Percentiles rank a stretch among this genome's conserved stretches.
phyloP scores from a whole-genome alignment of 2,113 vertebrate species.

The Pollachius pollachius region DNA sequence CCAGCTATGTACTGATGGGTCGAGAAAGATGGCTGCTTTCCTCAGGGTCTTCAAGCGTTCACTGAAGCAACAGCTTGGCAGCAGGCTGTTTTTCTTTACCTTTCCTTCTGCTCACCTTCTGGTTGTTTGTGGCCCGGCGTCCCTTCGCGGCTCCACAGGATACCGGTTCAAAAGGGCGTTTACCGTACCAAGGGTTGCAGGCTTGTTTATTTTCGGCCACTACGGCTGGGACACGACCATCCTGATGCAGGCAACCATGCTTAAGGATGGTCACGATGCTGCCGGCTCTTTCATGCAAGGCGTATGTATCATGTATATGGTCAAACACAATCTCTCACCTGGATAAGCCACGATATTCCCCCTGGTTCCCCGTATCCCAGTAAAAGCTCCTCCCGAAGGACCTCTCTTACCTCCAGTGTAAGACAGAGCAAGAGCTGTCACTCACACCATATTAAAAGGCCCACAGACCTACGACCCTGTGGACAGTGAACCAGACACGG shows the following conservation, averaged over 20 bases:
- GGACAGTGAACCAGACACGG: conserved; percentile 14
- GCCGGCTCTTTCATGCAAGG: neutral
- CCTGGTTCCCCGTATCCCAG: neutral
- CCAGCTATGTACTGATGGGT: conserved; percentile 39
- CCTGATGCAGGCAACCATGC: no score
- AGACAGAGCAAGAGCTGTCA: conserved; percentile 51
- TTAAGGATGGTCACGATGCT: no score
- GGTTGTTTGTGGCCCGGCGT: conserved; percentile 34
- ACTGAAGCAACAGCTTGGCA: conserved; percentile 59
- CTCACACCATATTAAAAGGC: conserved; percentile 21
- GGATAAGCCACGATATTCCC: neutral
- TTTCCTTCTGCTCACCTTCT: conserved; percentile 37
- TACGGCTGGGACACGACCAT: no score
- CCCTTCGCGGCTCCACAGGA: conserved; percentile 30
- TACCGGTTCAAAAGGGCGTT: conserved; percentile 25
- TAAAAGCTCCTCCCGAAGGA: conserved; percentile 6
- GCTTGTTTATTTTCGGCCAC: conserved; percentile 21
- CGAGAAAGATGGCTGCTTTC: conserved; percentile 35
- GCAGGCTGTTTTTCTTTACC: conserved; percentile 30
- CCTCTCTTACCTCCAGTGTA: conserved; percentile 22
- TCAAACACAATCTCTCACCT: conserved; percentile 10
- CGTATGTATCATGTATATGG: neutral
- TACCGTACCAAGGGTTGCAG: conserved; percentile 18
- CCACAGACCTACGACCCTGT: neutral
- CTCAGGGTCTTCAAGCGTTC: conserved; percentile 51